Percentiles rank a stretch among this genome's conserved stretches.
phyloP scores from a whole-genome alignment of 2,113 vertebrate species.

The Pteruthius melanotis region DNA sequence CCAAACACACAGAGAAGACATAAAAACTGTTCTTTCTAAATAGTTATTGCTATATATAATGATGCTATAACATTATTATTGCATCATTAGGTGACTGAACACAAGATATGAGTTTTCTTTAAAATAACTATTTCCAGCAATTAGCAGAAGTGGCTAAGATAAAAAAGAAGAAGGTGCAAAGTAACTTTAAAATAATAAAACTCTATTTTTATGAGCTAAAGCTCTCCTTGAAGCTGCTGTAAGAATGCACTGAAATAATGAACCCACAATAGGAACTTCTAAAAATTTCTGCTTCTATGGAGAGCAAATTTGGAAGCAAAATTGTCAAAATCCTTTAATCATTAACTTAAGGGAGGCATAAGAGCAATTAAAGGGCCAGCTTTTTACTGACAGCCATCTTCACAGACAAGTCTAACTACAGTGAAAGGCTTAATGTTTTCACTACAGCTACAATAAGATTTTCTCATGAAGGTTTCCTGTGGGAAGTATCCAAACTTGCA shows the following conservation, averaged over 20 bases:
- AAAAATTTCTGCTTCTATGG: background rate
- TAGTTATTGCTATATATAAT: background rate
- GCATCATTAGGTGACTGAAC: background rate
- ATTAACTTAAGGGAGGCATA: background rate
- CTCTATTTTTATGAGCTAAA: background rate
- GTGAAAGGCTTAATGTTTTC: background rate
- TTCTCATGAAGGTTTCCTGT: background rate
- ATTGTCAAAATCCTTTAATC: background rate
- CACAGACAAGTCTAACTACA: background rate
- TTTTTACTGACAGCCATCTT: background rate
- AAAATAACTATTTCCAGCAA: background rate
- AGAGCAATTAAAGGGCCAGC: background rate
- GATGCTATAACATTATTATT: background rate
- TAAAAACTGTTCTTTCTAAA: background rate
- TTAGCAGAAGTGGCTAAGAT: background rate
- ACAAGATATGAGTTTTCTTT: background rate
- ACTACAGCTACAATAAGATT: background rate
- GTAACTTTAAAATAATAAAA: background rate
- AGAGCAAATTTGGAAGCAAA: background rate
- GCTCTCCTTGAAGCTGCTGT: background rate
- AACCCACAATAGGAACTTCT: background rate
- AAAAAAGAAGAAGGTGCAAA: background rate
- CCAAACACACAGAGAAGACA: background rate
- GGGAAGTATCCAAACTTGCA: background rate
- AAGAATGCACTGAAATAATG: background rate